Evolutionary conservation across 2,888 invertebrate species (phyloP), one percentile per base, ranked within the genome.

Genomic region (Mythimna vitellina): DNA sequence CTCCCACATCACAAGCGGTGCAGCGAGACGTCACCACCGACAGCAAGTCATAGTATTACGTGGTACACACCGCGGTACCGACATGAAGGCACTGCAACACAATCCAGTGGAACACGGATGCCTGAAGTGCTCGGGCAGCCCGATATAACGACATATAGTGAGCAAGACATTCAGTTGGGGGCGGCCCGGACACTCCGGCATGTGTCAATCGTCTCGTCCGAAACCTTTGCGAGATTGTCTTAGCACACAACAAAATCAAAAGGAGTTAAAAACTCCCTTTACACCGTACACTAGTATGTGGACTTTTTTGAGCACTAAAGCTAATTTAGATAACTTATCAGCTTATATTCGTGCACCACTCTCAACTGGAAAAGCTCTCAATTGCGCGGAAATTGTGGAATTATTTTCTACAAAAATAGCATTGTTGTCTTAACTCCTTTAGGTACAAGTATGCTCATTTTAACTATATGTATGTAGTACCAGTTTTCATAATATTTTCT

Each of bases 71-170:
- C 58, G 17, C 14, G 77, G 35, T 42, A 57, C 42, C 71, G 51
- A 51, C 51, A 53, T 9, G n/a, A 78, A 78, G 81, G 70, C 78
- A 81, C 77, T 76, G 81, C 71, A 81, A 79, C 70, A 64, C 78
- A 70, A 79, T 58, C 82, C 78, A 65, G 72, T 42, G 38, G 7
- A 38, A 42, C 60, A 56, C 51, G 12, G 1, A 38, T n/a, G 63
- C 57, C 76, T 38, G 68, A 53, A 14, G 51, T 14, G 20, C 46
- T 38, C 58, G 73, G 56, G 56, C 51, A 17, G 49, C 46, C 81
- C 38, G 25, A 22, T 38, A 25, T 66, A 70, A 74, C 49, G 82
- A 81, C 82, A 80, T 73, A 78, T 72, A 81, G 80, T 80, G 80
- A 81, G 80, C 80, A 73, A 54, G 65, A 82, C 54, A 65, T 72